A percentile compares a stretch with the other conserved stretches of the same genome.
phyloP scores from a whole-genome alignment of 2,888 invertebrate species.

The Monopis laevigella region DNA sequence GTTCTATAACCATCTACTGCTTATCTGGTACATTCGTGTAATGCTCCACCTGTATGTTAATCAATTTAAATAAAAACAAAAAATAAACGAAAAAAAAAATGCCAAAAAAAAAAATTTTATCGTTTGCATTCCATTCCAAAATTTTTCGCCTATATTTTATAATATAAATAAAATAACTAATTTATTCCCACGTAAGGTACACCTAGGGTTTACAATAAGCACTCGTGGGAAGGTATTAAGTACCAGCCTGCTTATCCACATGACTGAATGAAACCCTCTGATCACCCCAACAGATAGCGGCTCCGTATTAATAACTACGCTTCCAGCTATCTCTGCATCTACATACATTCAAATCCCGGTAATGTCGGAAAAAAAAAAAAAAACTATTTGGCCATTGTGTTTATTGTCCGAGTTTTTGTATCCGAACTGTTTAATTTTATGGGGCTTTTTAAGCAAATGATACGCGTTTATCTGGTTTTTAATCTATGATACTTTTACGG shows the following conservation, averaged over 20 bases:
- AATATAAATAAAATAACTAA: not conserved
- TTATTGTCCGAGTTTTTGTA: conserved; percentile 58
- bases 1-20: too few relatives aligned
- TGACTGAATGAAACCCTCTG: conserved; percentile 42
- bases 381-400: conserved; percentile 35
- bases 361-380: conserved; percentile 59
- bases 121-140: too few relatives aligned
- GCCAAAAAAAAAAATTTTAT: too few relatives aligned
- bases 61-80: too few relatives aligned
- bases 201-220: conserved; percentile 20
- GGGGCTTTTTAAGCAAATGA: conserved; percentile 65
- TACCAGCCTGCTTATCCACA: conserved; percentile 40
- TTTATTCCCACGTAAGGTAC: not conserved
- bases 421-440: conserved; percentile 57
- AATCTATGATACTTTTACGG: conserved; percentile 10
- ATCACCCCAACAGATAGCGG: conserved; percentile 45
- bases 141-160: too few relatives aligned
- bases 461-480: conserved; percentile 46
- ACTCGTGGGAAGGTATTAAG: conserved; percentile 62
- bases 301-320: conserved; percentile 30
- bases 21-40: too few relatives aligned
- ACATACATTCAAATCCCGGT: conserved; percentile 52
- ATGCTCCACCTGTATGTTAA: too few relatives aligned
- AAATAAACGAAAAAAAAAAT: too few relatives aligned
- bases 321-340: conserved; percentile 55